These are phyloP conservation scores for Glyptemys insculpta DNA, from an alignment of 2,797 vertebrate genomes.

Conservation along the genomic window DNA sequence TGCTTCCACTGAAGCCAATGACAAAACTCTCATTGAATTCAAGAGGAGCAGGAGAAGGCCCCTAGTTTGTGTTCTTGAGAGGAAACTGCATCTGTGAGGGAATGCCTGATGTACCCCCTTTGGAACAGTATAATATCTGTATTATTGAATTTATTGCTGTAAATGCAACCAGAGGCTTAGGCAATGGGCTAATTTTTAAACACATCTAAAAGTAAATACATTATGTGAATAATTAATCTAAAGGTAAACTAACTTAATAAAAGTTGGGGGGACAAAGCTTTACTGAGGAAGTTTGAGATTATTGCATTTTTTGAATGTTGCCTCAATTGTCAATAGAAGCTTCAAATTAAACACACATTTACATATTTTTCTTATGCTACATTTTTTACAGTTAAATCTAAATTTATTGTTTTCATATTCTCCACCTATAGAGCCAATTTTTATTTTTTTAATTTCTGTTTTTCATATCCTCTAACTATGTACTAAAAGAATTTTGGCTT, in stretches of 20 bases:
- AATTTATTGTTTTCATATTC: not conserved
- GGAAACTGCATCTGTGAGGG: not conserved
- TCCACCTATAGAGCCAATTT: not conserved
- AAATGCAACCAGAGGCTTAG: not conserved
- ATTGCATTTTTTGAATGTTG: not conserved
- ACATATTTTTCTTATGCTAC: not conserved
- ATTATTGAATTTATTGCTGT: not conserved
- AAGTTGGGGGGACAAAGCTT: not conserved
- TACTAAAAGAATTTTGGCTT: not conserved
- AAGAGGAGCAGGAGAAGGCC: not conserved
- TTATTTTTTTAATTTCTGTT: not conserved
- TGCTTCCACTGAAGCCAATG: not conserved
- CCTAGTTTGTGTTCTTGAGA: not conserved
- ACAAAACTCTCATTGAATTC: not conserved
- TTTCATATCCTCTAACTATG: not conserved
- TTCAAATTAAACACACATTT: not conserved
- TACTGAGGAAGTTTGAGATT: not conserved
- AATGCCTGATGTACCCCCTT: not conserved
- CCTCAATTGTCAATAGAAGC: not conserved
- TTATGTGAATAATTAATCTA: not conserved
- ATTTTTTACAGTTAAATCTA: not conserved
- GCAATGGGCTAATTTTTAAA: not conserved
- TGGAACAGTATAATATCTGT: not conserved
- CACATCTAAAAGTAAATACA: conserved; percentile 7
- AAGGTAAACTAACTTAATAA: not conserved